A percentile compares a stretch with the other conserved stretches of the same genome.
Evolutionary conservation across 1,140 invertebrate genomes (phyloP).

Genomic region (Lineus longissimus): DNA sequence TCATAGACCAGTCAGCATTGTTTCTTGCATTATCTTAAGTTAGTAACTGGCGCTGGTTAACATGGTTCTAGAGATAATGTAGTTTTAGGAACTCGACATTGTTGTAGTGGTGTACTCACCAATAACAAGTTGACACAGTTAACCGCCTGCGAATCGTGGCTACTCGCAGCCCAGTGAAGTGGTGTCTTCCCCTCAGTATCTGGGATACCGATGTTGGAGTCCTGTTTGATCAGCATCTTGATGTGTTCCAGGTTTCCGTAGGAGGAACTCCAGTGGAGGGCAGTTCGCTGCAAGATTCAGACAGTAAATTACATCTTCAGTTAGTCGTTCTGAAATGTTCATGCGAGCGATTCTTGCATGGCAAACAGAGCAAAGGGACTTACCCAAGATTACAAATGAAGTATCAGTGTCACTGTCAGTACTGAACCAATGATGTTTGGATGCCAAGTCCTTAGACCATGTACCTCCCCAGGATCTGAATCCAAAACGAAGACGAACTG

Average conservation of each 20-base stretch:
- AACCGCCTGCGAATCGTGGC: conserved; percentile 39
- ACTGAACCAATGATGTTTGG: too few species aligned
- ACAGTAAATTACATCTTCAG: conserved; percentile 6
- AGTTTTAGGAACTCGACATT: too few species aligned
- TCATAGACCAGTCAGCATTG: too few species aligned
- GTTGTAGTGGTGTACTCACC: conserved; percentile 25
- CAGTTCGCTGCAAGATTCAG: conserved; percentile 53
- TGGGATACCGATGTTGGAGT: conserved; percentile 54
- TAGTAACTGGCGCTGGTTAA: too few species aligned
- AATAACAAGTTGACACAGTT: conserved; percentile 49
- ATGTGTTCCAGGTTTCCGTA: conserved; percentile 53
- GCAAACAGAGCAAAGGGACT: too few species aligned
- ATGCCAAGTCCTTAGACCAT: too few species aligned
- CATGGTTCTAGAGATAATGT: too few species aligned
- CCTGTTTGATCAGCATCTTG: conserved; percentile 52
- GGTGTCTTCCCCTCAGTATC: conserved; percentile 54
- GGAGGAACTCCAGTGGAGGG: conserved; percentile 51
- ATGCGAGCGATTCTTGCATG: neutral
- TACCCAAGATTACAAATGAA: neutral
- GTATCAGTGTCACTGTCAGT: neutral
- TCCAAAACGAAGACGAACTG: too few species aligned
- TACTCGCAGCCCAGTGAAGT: conserved; percentile 52
- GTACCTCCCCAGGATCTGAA: too few species aligned
- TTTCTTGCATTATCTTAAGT: too few species aligned
- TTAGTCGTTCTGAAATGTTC: neutral